Base-by-base conservation (phyloP, 2,888 invertebrate species). In the Coelopa pilipes region DNA sequence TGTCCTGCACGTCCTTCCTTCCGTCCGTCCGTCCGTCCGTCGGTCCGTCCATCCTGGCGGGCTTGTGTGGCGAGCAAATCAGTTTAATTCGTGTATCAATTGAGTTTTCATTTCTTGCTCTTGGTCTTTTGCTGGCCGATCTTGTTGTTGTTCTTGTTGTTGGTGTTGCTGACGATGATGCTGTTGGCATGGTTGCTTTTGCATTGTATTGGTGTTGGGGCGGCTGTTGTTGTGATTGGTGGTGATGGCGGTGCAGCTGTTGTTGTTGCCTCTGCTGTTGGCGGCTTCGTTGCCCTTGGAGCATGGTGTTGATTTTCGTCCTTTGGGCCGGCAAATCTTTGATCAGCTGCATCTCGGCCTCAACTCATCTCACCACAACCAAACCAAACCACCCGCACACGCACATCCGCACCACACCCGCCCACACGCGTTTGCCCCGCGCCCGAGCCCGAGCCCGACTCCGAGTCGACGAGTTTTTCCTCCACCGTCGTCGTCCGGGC, bases 71-170 rank as follows among this genome's bases (percentile, higher is more conserved):
- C 69, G 21, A 70, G 55, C 76, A 78, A 80, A 79, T 78, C 80
- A 76, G 74, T 79, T 78, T 77, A 78, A 77, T 76, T 77, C 76
- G 76, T 78, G 78, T 76, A 79, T 79, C 80, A 80, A 80, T 80
- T 79, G 79, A 79, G 79, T 80, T 80, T 79, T 77, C 79, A 79
- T 77, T 80, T 77, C 34, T 34, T 34, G 34, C 34, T 34, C 34
- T 74, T 78, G 75, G 72, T 76, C 34, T 34, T 34, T 34, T 34
- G 76, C 62, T 70, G 62, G 75, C 53, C 15, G 34, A 50, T 69
- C 68, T 60, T 69, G 66, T 66, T 71, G 68, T 67, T 70, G 63
- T 21, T 70, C 53, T 66, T 65, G 57, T 46, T 75, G 62, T 65
- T 71, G 59, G 17, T 17, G 1, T 11, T 1, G 65, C n/a, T 47